Base-by-base conservation (phyloP, 2,888 invertebrate genomes). In the Portevinia maculata region DNA sequence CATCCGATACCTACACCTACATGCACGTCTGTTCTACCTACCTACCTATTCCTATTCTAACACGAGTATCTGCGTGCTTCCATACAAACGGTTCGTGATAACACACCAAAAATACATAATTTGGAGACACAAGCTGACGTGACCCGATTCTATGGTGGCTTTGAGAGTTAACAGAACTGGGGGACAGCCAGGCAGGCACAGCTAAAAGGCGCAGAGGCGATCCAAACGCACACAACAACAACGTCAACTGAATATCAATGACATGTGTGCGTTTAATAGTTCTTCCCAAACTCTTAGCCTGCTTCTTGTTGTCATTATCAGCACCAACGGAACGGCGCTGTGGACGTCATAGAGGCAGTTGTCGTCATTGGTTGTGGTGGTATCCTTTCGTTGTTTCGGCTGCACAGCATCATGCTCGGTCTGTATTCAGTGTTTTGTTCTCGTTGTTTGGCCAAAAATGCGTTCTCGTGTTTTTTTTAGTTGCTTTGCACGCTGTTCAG, bases 371-470 rank as follows among this genome's bases (percentile, higher is more conserved):
- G 37, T 37, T 5, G 39, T 41, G 5, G 11, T 64, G 19, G 30
- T 50, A 34, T 32, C 59, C 32, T 60, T 57, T 65, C 53, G 44
- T 73, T 3, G 24, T 24, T n/a, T n/a, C n/a, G 55, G 48, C 24
- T 64, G 70, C 64, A 64, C 57, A 71, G 76, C n/a, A n/a, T 76
- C 71, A 50, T 64, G 32, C 48, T 71, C 71, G 64, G 71, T 64
- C 71, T 76, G 76, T 62, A 76, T 70, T 70, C 70, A 32, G 41
- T 57, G 71, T 64, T 65, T 78, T 78, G 78, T 78, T 65, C 59
- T 59, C 73, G 50, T 71, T 78, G 64, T n/a, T n/a, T 71, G 32
- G 17, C 62, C 57, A 46, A 78, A 60, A 78, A 71, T 73, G 64
- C 73, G 78, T 78, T 78, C 73, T 57, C 71, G 57, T 64, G 30